A percentile compares a stretch with the other conserved stretches of the same genome.
phyloP scores from a whole-genome alignment of 30 jellyfish, hydroid and myxozoan species.

The Sanderia malayensis region DNA sequence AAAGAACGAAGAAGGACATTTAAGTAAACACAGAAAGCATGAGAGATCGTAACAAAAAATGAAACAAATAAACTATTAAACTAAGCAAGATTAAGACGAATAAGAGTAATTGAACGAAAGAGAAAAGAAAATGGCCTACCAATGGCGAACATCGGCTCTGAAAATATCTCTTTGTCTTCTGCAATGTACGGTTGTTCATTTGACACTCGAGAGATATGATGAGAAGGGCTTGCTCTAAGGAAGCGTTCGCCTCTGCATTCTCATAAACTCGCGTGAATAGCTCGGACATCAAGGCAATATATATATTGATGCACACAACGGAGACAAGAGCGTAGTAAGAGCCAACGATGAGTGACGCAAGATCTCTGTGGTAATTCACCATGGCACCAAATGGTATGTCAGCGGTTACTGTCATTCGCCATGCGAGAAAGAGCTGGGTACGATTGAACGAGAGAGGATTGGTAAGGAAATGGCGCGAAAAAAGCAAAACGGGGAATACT shows the following conservation, averaged over 20 bases:
- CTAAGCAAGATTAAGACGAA: too few species aligned
- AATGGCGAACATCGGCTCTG: constrained; percentile 48
- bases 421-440: constrained; percentile 11
- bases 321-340: constrained; percentile 87
- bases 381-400: constrained; percentile 56
- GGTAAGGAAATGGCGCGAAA: background rate
- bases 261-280: constrained; percentile 88
- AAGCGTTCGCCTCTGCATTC: constrained; percentile 96
- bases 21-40: too few species aligned
- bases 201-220: constrained; percentile 37
- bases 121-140: constrained; percentile 57
- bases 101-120: too few species aligned
- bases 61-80: too few species aligned
- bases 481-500: too few species aligned
- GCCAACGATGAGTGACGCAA: constrained; percentile 76
- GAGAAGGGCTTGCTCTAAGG: constrained; percentile 78
- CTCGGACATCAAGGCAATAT: constrained; percentile 90
- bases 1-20: too few species aligned
- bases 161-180: constrained; percentile 32
- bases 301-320: constrained; percentile 75
- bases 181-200: constrained; percentile 14
- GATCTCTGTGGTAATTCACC: constrained; percentile 38
- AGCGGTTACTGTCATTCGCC: constrained; percentile 68
- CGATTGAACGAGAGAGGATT: background rate
- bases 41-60: too few species aligned